Evolutionary conservation across 2,797 vertebrate species (phyloP).

Genomic region (Pseudotriccus pelzelni): DNA sequence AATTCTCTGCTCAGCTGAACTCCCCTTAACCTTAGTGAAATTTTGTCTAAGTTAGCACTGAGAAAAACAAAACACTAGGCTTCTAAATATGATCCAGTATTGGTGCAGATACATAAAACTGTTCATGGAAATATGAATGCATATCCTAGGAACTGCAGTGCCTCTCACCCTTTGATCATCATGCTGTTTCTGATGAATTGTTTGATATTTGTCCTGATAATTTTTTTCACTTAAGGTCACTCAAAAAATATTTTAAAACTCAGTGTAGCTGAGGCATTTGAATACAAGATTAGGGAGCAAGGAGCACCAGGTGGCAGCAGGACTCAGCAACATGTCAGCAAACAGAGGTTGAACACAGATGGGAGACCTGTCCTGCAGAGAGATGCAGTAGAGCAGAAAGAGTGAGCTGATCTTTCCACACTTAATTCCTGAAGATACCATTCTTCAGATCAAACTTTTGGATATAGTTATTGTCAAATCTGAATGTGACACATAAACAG

Average conservation of each 20-base stretch:
- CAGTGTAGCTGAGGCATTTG: not conserved
- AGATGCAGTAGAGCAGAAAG: not conserved
- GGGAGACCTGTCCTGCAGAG: not conserved
- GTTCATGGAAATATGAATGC: not conserved
- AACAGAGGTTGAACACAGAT: not conserved
- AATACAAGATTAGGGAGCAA: not conserved
- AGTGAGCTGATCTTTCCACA: not conserved
- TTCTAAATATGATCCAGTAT: not conserved
- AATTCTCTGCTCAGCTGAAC: not conserved
- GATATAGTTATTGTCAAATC: not conserved
- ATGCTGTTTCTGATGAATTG: not conserved
- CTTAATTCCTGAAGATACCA: not conserved
- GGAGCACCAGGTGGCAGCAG: not conserved
- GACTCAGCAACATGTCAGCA: not conserved
- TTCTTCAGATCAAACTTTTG: not conserved
- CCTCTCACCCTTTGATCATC: not conserved
- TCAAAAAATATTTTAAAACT: not conserved
- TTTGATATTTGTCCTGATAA: not conserved
- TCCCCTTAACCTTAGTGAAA: not conserved
- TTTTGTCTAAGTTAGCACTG: not conserved
- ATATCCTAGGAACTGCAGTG: not conserved
- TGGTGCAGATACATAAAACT: not conserved
- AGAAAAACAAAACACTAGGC: not conserved
- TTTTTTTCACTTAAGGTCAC: not conserved
- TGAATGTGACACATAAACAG: rapidly evolving